Conservation (phyloP, 2,888 invertebrate species). For the Clistopyga incitator region DNA sequence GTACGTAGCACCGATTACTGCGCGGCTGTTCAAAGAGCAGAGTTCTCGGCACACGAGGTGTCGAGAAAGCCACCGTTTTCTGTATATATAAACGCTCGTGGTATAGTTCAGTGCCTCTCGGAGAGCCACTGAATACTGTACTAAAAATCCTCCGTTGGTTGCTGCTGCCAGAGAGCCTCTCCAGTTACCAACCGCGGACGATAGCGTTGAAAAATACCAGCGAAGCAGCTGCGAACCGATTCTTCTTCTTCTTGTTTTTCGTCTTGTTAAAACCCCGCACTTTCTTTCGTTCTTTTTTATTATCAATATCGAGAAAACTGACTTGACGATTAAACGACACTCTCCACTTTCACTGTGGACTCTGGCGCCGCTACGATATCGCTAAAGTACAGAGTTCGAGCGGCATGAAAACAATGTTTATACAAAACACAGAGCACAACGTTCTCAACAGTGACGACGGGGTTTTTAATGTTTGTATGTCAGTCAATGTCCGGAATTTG, state of each 20-base stretch:
- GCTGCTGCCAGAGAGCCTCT: conserved; percentile 39
- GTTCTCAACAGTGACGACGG: not conserved
- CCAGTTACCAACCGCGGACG: conserved; percentile 59
- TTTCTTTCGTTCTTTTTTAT: not conserved
- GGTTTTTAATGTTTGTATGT: not conserved
- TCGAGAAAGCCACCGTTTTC: conserved; percentile 15
- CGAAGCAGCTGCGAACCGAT: conserved; percentile 2
- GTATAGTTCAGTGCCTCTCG: conserved; percentile 5
- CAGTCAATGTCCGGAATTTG: not conserved
- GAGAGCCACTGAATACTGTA: conserved; percentile 37
- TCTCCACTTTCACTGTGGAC: conserved; percentile 62
- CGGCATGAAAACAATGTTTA: conserved; percentile 4
- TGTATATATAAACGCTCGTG: not conserved
- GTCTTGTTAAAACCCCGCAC: not conserved
- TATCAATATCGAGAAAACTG: not conserved
- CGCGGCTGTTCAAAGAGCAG: conserved; percentile 13
- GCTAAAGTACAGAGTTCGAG: conserved; percentile 40
- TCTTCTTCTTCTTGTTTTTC: not conserved
- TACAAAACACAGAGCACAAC: not conserved
- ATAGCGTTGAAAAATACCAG: conserved; percentile 8
- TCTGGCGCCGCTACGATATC: conserved; percentile 56
- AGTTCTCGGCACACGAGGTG: not conserved
- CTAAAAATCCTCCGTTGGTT: conserved; percentile 14
- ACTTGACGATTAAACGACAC: not conserved
- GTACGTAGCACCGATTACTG: not conserved